Evolutionary conservation across 2,113 vertebrate genomes (phyloP).

Genomic region (Hymenochirus boettgeri): DNA sequence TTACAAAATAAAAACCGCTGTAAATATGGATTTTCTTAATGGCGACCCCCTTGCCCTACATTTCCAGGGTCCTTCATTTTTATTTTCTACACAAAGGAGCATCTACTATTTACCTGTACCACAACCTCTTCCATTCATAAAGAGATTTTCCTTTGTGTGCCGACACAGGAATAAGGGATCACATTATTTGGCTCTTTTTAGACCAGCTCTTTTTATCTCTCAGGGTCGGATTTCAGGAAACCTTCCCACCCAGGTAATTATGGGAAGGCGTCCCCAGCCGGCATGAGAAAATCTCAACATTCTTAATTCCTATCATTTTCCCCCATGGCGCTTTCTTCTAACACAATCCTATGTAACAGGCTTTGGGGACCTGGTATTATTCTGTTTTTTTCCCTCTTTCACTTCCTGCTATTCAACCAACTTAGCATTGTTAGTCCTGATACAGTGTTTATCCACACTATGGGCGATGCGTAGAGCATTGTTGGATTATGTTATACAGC

Average conservation of each 20-base stretch:
- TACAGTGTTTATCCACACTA: conserved; percentile 15
- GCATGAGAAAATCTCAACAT: background rate
- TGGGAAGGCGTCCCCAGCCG: background rate
- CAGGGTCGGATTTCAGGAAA: conserved; percentile 30
- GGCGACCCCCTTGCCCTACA: too few species aligned
- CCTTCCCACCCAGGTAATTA: conserved; percentile 20
- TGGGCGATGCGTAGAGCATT: background rate
- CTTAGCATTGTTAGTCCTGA: background rate
- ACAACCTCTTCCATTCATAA: background rate
- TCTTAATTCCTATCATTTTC: conserved; percentile 6
- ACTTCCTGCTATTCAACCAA: conserved; percentile 4
- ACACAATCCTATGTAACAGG: background rate
- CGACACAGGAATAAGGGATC: conserved; percentile 8
- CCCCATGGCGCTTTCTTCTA: background rate
- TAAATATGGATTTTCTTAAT: too few species aligned
- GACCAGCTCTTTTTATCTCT: background rate
- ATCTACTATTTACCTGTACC: background rate
- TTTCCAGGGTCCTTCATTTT: too few species aligned
- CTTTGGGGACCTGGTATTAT: background rate
- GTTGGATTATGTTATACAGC: conserved; percentile 57
- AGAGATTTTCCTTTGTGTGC: background rate
- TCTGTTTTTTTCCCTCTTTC: too few species aligned
- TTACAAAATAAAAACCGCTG: too few species aligned
- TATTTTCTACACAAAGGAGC: background rate
- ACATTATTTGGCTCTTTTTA: background rate